phyloP scores from a whole-genome alignment of 2,113 vertebrate genomes.

The Halichoerus grypus region DNA sequence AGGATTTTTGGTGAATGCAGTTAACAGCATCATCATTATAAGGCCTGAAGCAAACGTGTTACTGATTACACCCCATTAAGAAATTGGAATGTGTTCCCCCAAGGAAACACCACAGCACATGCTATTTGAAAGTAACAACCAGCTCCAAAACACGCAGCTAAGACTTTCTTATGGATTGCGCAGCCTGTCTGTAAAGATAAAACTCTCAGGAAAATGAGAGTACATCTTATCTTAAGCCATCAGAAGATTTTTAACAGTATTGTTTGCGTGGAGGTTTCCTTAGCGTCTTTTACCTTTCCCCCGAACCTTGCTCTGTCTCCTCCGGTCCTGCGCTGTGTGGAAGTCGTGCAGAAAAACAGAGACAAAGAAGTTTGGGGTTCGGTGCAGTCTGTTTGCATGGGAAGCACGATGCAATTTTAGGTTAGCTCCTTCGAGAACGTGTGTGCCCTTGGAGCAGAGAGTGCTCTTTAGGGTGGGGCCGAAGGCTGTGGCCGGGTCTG shows the following conservation, averaged over 20 bases:
- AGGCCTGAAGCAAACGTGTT: conserved; percentile 87
- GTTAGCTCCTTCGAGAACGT: conserved; percentile 55
- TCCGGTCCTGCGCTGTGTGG: not conserved
- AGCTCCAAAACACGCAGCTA: conserved; percentile 72
- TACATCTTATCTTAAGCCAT: conserved; percentile 70
- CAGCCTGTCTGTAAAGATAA: conserved; percentile 80
- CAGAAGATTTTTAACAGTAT: conserved; percentile 48
- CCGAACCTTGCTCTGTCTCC: not conserved
- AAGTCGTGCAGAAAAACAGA: conserved; percentile 39
- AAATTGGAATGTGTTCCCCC: conserved; percentile 85
- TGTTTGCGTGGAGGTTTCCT: conserved; percentile 57
- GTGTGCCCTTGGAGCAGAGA: not conserved
- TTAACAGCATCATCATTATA: conserved; percentile 82
- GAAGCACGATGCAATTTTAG: conserved; percentile 44
- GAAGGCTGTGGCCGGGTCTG: conserved; percentile 64
- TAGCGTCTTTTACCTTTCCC: not conserved
- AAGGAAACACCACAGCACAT: conserved; percentile 78
- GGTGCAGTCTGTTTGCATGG: not conserved
- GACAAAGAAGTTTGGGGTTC: conserved; percentile 45
- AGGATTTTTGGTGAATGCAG: conserved; percentile 73
- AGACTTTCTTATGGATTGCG: conserved; percentile 66
- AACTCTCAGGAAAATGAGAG: conserved; percentile 60
- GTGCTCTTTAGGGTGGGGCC: conserved; percentile 38
- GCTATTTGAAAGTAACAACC: conserved; percentile 80
- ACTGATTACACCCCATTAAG: conserved; percentile 89